Percentiles rank a stretch among this genome's conserved stretches.
phyloP scores from a whole-genome alignment of 2,888 invertebrate genomes.

The Cerastis rubricosa region DNA sequence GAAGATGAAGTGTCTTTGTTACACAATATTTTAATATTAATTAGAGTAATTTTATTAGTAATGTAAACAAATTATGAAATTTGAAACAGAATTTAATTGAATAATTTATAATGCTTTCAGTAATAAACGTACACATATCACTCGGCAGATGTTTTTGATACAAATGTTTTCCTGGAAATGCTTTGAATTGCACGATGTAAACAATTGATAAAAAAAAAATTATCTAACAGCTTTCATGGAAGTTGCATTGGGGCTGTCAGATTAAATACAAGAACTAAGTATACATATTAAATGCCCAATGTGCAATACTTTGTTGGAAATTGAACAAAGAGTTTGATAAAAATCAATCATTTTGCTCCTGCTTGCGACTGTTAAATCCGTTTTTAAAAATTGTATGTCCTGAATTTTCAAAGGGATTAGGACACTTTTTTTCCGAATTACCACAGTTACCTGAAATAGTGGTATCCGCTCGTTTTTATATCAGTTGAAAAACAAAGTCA shows the following conservation, averaged over 20 bases:
- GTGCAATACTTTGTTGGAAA: conserved; percentile 3
- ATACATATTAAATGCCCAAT: background rate
- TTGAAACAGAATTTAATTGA: background rate
- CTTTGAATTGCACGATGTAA: background rate
- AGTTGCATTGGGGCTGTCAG: background rate
- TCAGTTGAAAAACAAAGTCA: no score
- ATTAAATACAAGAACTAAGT: background rate
- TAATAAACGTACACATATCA: background rate
- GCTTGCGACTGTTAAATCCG: no score
- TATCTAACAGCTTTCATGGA: no score
- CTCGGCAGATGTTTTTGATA: background rate
- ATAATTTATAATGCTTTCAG: background rate
- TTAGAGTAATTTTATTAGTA: background rate
- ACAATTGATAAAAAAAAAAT: background rate
- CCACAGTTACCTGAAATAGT: no score
- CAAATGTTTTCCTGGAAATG: background rate
- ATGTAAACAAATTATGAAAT: background rate
- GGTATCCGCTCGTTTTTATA: no score
- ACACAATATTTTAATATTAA: background rate
- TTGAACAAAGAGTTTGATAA: background rate
- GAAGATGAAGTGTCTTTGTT: background rate
- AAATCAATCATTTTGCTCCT: background rate
- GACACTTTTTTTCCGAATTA: no score
- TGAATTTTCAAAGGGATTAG: no score
- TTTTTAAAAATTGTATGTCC: no score